phyloP scores from a whole-genome alignment of 1,140 invertebrate genomes.

The Drosophila kurseongensis region DNA sequence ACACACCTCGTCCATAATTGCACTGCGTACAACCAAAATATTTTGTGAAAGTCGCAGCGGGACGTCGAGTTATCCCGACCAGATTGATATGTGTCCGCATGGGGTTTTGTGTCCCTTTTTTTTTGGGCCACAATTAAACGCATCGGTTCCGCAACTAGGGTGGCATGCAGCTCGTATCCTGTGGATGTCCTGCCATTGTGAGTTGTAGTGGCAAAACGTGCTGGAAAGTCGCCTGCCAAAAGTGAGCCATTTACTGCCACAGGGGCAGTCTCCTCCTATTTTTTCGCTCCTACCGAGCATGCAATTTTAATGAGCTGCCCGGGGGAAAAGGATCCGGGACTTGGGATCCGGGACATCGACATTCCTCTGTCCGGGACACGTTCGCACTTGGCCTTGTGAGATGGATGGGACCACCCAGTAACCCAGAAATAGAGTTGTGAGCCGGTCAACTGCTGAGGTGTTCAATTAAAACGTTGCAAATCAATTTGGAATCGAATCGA shows the following conservation, averaged over 20 bases:
- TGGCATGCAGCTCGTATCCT: conserved; percentile 56
- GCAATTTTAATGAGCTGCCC: conserved; percentile 64
- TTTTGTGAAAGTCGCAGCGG: conserved; percentile 81
- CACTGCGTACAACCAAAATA: conserved; percentile 83
- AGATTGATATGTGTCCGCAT: conserved; percentile 70
- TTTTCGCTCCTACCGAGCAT: conserved; percentile 46
- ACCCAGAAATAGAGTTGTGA: conserved; percentile 42
- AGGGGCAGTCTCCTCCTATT: conserved; percentile 50
- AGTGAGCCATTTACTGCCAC: conserved; percentile 75
- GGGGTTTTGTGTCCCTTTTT: conserved; percentile 40
- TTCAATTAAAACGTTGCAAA: conserved; percentile 82
- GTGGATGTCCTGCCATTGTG: conserved; percentile 48
- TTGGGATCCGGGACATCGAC: background rate
- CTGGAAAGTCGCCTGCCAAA: conserved; percentile 75
- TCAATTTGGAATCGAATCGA: conserved; percentile 61
- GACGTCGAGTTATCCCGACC: conserved; percentile 45
- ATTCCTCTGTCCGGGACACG: conserved; percentile 44
- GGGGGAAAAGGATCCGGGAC: conserved; percentile 23
- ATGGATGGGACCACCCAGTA: conserved; percentile 59
- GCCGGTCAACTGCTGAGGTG: conserved; percentile 38
- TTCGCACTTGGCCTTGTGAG: conserved; percentile 61
- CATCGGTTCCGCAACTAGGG: conserved; percentile 82
- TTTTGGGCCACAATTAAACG: conserved; percentile 81
- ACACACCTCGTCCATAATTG: conserved; percentile 74
- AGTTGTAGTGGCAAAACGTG: conserved; percentile 63